Conservation (phyloP, 2,113 vertebrate genomes). For the Dolichotis patagonum region DNA sequence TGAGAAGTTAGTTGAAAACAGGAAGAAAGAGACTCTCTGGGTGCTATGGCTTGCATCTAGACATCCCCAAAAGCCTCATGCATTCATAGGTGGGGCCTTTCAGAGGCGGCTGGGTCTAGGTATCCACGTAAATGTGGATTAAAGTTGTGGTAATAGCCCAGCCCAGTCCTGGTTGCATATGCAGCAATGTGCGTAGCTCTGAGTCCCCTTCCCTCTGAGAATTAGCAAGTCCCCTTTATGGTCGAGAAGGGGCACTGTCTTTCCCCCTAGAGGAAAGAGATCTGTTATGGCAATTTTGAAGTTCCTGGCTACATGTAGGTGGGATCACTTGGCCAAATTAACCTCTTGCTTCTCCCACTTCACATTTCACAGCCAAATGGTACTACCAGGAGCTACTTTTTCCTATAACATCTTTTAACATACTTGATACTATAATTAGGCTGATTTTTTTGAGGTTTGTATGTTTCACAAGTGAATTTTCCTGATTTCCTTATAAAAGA, state of each 20-base stretch:
- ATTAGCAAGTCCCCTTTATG: not conserved
- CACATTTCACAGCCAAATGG: not conserved
- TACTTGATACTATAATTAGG: not conserved
- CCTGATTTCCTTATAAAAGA: slow-evolving; percentile 54
- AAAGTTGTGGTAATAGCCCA: not conserved
- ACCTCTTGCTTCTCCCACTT: not conserved
- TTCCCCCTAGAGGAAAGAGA: too few species aligned
- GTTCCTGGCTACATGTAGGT: not conserved
- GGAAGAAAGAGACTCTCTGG: not conserved
- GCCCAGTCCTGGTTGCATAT: not conserved
- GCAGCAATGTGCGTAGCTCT: not conserved
- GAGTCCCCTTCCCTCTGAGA: not conserved
- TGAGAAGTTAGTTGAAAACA: not conserved
- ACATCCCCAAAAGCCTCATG: not conserved
- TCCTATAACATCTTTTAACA: not conserved
- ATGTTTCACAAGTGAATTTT: slow-evolving; percentile 63
- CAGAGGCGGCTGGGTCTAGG: not conserved
- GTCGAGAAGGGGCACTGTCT: not conserved
- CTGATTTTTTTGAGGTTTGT: slow-evolving; percentile 59
- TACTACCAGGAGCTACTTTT: not conserved
- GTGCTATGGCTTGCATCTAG: not conserved
- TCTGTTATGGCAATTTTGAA: not conserved
- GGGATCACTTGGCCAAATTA: not conserved
- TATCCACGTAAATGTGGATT: not conserved
- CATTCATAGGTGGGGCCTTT: not conserved